Conservation (phyloP, 1,140 invertebrate genomes). For the Chrysoperla carnea region DNA sequence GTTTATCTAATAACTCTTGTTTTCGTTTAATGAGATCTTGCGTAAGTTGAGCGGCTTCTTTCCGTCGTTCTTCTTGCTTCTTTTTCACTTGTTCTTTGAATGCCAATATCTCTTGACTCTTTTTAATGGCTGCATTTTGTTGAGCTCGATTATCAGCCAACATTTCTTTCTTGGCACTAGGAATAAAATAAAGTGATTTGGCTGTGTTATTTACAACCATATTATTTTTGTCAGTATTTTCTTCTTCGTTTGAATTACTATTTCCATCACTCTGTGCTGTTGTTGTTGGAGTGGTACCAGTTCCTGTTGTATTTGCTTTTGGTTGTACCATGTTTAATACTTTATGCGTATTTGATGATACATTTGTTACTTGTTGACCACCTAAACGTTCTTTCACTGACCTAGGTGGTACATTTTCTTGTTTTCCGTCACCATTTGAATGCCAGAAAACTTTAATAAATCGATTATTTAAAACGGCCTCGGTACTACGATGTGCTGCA, state of each 20-base stretch:
- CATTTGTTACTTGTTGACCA: slow-evolving; percentile 15
- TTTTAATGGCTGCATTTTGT: slow-evolving; percentile 36
- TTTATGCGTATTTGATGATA: slow-evolving; percentile 27
- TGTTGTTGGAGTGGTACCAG: slow-evolving; percentile 3
- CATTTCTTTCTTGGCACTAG: slow-evolving; percentile 9
- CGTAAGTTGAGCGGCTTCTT: slow-evolving; percentile 51
- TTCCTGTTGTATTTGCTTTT: slow-evolving; percentile 26
- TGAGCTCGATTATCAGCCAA: slow-evolving; percentile 24
- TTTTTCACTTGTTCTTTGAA: slow-evolving; percentile 41
- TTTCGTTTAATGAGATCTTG: slow-evolving; percentile 57
- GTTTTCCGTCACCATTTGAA: slow-evolving; percentile 21
- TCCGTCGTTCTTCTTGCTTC: slow-evolving; percentile 43
- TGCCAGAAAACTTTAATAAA: slow-evolving; percentile 77
- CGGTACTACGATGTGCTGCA: slow-evolving; percentile 81
- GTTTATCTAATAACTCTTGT: slow-evolving; percentile 59
- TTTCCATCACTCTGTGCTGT: slow-evolving; percentile 7
- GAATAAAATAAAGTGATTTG: neutral
- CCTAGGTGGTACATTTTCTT: slow-evolving; percentile 34
- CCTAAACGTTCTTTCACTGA: slow-evolving; percentile 30
- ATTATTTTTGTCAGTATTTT: slow-evolving; percentile 8
- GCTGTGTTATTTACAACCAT: neutral
- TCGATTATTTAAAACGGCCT: slow-evolving; percentile 91
- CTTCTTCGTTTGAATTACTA: slow-evolving; percentile 10
- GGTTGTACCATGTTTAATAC: slow-evolving; percentile 28
- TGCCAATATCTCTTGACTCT: slow-evolving; percentile 39